Evolutionary conservation across 2,797 vertebrate genomes (phyloP), one percentile per base, ranked within the genome.

Genomic region (Chaetodon trifasciatus): DNA sequence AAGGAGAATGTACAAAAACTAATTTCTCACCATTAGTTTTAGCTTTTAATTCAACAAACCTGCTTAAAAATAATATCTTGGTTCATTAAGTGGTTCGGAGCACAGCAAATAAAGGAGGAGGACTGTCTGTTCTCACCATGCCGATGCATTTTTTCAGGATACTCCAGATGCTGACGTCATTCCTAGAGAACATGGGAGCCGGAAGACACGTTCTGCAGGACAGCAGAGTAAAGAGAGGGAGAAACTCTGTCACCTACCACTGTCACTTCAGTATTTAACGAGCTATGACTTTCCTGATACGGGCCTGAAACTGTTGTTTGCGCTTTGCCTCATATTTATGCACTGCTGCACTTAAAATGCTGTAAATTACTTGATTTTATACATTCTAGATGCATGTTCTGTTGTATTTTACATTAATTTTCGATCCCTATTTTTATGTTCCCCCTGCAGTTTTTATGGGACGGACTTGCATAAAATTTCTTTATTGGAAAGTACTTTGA

Each of bases 111-210:
- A 28, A 72, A 73, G 5, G 2, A 40, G 28, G 49, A 23, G 17
- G 49, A 23, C 3, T 21, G 8, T 55, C 3, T 44, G n/a, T 47
- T 90, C 96, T 94, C 93, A 99, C 98, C 98, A 99, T 99, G 94
- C 98, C 98, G 46, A 99, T 99, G 92, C 98, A 99, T 92, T 99
- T 99, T 89, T 98, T 97, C 84, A 99, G 95, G 94, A 99, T 97
- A 86, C 97, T 98, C 98, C 98, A 99, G 92, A 99, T 97, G 92
- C 98, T 99, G 91, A 99, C 96, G 47, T 99, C 97, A 78, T 99
- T 98, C 93, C 97, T 97, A 90, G 98, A 98, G 93, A 98, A 98
- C 98, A 99, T 99, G 0, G 97, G 97, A 76, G 97, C 94, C 6
- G 98, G 98, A 74, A 99, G 94, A 89, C 94, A 96, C 76, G 96